Evolutionary conservation across 2,888 invertebrate genomes (phyloP), one percentile per base, ranked within the genome.

Genomic region (Rhamnusium bicolor): DNA sequence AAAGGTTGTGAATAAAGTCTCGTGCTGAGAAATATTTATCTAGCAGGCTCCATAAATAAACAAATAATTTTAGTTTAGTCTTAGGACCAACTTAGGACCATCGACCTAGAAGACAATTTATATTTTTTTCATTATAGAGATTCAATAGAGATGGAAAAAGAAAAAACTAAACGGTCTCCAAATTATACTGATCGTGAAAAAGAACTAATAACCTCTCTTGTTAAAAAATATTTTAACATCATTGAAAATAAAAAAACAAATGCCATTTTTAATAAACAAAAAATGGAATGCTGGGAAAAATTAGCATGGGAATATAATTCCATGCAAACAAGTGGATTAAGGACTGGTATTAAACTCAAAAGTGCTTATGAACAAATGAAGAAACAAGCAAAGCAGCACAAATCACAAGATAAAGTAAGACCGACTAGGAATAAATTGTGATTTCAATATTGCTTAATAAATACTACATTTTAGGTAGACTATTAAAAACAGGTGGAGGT

Each of bases 371-470:
- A 54, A 14, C 54, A 54, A 14, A 21, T 54, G 24, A 54, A 54
- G n/a, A 54, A 27, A 54, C 3, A 27, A 21, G 54, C 54, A 3
- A 54, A 54, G 14, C 54, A 54, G n/a, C 54, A 54, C 27, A 54
- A 24, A 21, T 0, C 21, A 2, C 14, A 47, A 47, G 47, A 47
- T 16, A 47, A 47, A 2, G 47, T 47, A 47, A 32, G 8, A 32
- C 29, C 7, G 5, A 32, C 29, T 32, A 7, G 29, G 8, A 32
- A n/a, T n/a, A n/a, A 32, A 32, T 32, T 32, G 8, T 32, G 8
- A 8, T 32, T 32, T 32, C 8, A 32, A 32, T 8, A 32, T 8
- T 32, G 29, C 29, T 32, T 32, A 32, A 32, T 32, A 32, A 32
- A 32, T 51, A n/a, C n/a, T n/a, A 8, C 10, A 51, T 51, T 51